Evolutionary conservation across 2,113 vertebrate genomes (phyloP), one percentile per base, ranked within the genome.

Genomic region (Irena cyanogastra): DNA sequence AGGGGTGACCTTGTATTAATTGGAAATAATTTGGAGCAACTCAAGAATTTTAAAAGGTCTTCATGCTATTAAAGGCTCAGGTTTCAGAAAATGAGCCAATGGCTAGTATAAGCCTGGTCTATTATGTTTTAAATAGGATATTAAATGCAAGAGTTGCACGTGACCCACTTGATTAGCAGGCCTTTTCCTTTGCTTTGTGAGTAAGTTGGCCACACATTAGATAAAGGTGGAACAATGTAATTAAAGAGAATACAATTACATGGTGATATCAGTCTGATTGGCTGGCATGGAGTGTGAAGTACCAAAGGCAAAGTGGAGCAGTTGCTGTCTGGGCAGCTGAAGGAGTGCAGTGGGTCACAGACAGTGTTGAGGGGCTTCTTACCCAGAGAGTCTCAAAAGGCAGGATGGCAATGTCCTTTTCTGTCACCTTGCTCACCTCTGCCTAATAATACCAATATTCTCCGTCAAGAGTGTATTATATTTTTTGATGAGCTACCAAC

Each of bases 21-120:
- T 99, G 98, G 98, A 98, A 97, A 98, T 99, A 99, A 99, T 99
- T 99, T 98, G 98, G 96, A 98, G 98, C 98, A 98, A 98, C 98
- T 98, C 98, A 96, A 98, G 98, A 97, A 95, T 97, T 98, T 97
- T 96, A 95, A 90, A 96, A 97, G 96, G 97, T 97, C 94, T 97
- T 97, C 57, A 28, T 96, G 97, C 97, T 97, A 97, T 98, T 98
- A 98, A 97, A 97, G 96, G 95, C 97, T 98, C 95, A 15, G 87
- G 91, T 98, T 98, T 98, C 97, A 94, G 95, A 97, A 98, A 98
- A 97, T 96, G 97, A 98, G 96, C 96, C 97, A 95, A 95, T 98
- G 97, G 97, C 96, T 91, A 87, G 94, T 94, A 91, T 96, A 80
- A 97, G 89, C 89, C 53, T 28, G 6, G 84, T 63, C 97, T 96